Evolutionary conservation across 2,888 invertebrate genomes (phyloP), one percentile per base, ranked within the genome.

Genomic region (Plutella xylostella): DNA sequence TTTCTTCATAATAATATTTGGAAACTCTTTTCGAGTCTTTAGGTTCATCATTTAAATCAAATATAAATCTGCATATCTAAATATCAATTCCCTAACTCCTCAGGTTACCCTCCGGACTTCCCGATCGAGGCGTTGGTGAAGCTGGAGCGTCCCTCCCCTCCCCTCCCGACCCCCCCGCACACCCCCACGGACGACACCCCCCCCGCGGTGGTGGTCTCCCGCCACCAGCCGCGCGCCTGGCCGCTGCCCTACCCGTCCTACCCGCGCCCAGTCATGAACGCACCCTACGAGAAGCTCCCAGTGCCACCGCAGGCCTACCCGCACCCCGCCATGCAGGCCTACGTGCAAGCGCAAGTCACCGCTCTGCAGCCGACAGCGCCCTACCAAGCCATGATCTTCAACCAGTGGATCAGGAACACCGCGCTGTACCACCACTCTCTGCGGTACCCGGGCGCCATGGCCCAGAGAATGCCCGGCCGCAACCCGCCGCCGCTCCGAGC

Each of bases 391-490:
- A 79, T 89, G 61, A 68, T 92, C 25, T 88, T 91, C 64, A 90
- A 90, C 59, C 91, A 91, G 57, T 91, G 91, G 90, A 85, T 92
- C 51, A 85, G 90, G 62, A 90, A 88, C 58, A 90, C 90, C 0
- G 89, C 90, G 1, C 63, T 90, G 28, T 90, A 90, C 57, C 90
- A 90, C 49, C 87, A 87, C 50, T 70, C 80, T 1, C 56, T 85
- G 46, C 72, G 83, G 55, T 86, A 85, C 55, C 86, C 83, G 0
- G 68, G 72, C 44, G 73, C 74, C 2, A 85, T 85, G 72, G 73
- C 78, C 38, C 86, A 83, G 46, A 78, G 80, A 57, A 65, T 80
- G 61, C 82, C 82, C 4, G 85, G 85, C 48, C 78, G 84, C 46
- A 86, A 77, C 55, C 83, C 86, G 31, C 85, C 87, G 1, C 83